Evolutionary conservation across 2,888 invertebrate species (phyloP).

Genomic region (Choristoneura rosaceana): DNA sequence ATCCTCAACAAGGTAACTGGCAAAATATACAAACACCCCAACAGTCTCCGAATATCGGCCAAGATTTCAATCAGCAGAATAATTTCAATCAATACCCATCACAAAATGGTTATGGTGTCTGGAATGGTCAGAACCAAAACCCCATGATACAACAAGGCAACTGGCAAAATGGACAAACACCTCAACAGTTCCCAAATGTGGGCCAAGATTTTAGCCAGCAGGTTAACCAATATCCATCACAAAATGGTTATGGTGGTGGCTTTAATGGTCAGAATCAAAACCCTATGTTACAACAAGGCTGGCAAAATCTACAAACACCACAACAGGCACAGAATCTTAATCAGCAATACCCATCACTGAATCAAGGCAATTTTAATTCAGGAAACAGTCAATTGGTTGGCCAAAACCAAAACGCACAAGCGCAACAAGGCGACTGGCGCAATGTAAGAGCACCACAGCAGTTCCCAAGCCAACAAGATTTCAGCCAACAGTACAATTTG

Average conservation of each 20-base stretch:
- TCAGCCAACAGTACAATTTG: slow-evolving; percentile 17
- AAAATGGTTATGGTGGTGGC: slow-evolving; percentile 26
- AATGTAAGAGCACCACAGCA: background rate
- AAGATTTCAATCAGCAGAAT: slow-evolving; percentile 3
- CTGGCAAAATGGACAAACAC: slow-evolving; percentile 27
- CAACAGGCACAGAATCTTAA: slow-evolving; percentile 38
- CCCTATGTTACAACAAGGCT: slow-evolving; percentile 14
- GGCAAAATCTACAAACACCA: slow-evolving; percentile 4
- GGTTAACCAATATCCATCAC: slow-evolving; percentile 9
- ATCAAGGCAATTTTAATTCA: slow-evolving; percentile 42
- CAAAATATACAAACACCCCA: slow-evolving; percentile 27
- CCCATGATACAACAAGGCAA: slow-evolving; percentile 14
- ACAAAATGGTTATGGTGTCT: slow-evolving; percentile 26
- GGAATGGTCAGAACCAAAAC: background rate
- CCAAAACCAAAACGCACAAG: slow-evolving; percentile 11
- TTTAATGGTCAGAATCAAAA: background rate
- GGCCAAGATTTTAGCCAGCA: slow-evolving; percentile 8
- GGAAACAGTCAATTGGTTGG: slow-evolving; percentile 12
- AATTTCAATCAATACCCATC: slow-evolving; percentile 9
- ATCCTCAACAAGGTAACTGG: slow-evolving; percentile 30
- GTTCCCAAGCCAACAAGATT: slow-evolving; percentile 18
- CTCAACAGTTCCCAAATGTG: slow-evolving; percentile 6
- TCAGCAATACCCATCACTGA: slow-evolving; percentile 28
- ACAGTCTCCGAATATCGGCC: slow-evolving; percentile 3
- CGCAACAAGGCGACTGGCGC: background rate